Base-by-base conservation (phyloP, 2,888 invertebrate genomes). In the Chrysomela aeneicollis region DNA sequence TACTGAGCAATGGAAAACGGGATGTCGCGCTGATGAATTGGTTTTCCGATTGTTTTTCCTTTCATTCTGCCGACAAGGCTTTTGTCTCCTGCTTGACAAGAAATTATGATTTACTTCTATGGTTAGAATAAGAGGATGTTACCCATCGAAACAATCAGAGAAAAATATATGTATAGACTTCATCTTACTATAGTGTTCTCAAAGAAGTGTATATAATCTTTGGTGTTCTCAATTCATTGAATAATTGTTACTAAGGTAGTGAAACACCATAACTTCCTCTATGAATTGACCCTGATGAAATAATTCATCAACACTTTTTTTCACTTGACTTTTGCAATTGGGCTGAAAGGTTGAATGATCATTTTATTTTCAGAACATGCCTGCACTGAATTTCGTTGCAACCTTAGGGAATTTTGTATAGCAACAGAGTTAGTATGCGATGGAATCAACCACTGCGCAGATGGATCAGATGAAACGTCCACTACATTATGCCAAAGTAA, bases 391-490 rank as follows among this genome's bases (percentile, higher is more conserved):
- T 95, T 94, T 84, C 88, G 92, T 73, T 96, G 96, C 83, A 91
- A 89, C 78, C 88, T 91, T 79, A 90, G 93, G 71, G 92, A 94
- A 84, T 93, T 95, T 86, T 97, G 97, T 87, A 95, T 97, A 78
- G 92, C 93, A 82, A 92, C 91, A 66, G 95, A 95, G 82, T 87
- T 97, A 67, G 89, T 93, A 74, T 97, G 97, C 85, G 97, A 97
- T 84, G 92, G 92, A 64, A 90, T 96, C 71, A 93, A 95, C 84
- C 96, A 97, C 83, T 97, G 97, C 82, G 95, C 92, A 55, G 95
- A 97, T 83, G 94, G 93, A 71, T 95, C 95, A 55, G 97, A 97
- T 81, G 97, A 97, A 84, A 91, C 92, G 74, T 89, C 92, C 78
- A 90, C 92, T 77, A 89, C 90, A 68, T 87, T 92, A 74, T 97